A percentile compares a stretch with the other conserved stretches of the same genome.
Conservation (phyloP, 2,888 invertebrate species). For the Apoderus coryli region DNA sequence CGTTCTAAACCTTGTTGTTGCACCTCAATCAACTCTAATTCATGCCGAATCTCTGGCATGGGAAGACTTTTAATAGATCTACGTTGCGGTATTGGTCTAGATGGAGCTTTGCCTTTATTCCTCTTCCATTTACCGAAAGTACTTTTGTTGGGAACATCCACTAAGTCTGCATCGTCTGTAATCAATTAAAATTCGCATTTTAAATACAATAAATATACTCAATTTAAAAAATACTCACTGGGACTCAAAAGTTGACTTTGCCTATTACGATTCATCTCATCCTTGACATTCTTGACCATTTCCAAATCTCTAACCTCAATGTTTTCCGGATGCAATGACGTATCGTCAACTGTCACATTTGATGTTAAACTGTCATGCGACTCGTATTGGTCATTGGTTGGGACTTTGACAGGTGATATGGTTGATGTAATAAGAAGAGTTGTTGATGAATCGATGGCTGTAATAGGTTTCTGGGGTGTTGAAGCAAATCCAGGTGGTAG, state of each 20-base stretch:
- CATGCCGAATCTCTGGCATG: conserved; percentile 46
- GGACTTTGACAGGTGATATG: background rate
- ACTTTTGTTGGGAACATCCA: conserved; percentile 39
- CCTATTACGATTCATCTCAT: conserved; percentile 42
- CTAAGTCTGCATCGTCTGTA: too few species aligned
- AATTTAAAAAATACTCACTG: too few species aligned
- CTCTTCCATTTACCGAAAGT: conserved; percentile 55
- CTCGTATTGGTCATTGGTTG: too few species aligned
- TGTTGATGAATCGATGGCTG: background rate
- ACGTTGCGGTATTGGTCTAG: conserved; percentile 56
- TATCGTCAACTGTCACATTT: conserved; percentile 7
- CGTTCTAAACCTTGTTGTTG: conserved; percentile 80
- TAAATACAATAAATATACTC: too few species aligned
- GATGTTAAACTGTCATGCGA: too few species aligned
- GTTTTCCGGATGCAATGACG: conserved; percentile 7
- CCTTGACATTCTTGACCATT: conserved; percentile 41
- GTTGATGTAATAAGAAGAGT: too few species aligned
- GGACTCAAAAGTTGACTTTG: too few species aligned
- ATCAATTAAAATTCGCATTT: too few species aligned
- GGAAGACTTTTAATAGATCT: conserved; percentile 46
- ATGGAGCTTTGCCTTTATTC: conserved; percentile 71
- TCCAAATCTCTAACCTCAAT: conserved; percentile 32
- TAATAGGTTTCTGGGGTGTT: conserved; percentile 18
- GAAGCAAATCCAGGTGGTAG: conserved; percentile 37
- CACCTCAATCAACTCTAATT: conserved; percentile 70